A percentile compares a stretch with the other conserved stretches of the same genome.
Conservation (phyloP, 2,797 vertebrate species). For the Sebastes cheni region DNA sequence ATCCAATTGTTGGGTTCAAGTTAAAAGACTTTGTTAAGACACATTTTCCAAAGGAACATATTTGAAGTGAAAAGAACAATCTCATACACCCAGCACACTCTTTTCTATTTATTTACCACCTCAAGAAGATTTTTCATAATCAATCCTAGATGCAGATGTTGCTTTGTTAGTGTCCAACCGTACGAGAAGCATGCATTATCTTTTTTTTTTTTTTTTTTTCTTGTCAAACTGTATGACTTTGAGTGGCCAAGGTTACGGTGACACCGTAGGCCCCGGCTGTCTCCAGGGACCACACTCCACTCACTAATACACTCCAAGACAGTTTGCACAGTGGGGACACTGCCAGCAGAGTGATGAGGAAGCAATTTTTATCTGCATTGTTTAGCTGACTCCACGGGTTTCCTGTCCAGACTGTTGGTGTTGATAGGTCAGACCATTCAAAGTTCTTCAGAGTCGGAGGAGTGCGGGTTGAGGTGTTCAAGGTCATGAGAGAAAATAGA, state of each 20-base stretch:
- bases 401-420: constrained; percentile 35
- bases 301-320: constrained; percentile 69
- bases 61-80: background rate
- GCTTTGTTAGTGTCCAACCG: constrained; percentile 2
- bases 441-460: constrained; percentile 27
- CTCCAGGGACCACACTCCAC: constrained; percentile 58
- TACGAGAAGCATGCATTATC: constrained; percentile 9
- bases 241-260: constrained; percentile 71
- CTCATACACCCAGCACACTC: background rate
- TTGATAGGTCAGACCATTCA: constrained; percentile 44
- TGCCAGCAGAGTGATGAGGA: constrained; percentile 72
- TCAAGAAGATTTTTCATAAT: background rate
- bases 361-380: constrained; percentile 67
- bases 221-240: constrained; percentile 54
- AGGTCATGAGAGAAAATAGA: constrained; percentile 1
- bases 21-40: background rate
- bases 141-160: constrained; percentile 14
- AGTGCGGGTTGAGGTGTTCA: constrained; percentile 14
- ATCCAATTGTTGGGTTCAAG: background rate
- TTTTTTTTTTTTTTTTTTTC: background rate
- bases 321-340: constrained; percentile 56
- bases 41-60: background rate
- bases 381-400: constrained; percentile 64
- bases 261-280: constrained; percentile 53
- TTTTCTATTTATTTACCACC: background rate